A percentile compares a stretch with the other conserved stretches of the same genome.
These are phyloP conservation scores for Drosophila robusta DNA, from an alignment of 2,888 invertebrate species.

Conservation along the genomic window DNA sequence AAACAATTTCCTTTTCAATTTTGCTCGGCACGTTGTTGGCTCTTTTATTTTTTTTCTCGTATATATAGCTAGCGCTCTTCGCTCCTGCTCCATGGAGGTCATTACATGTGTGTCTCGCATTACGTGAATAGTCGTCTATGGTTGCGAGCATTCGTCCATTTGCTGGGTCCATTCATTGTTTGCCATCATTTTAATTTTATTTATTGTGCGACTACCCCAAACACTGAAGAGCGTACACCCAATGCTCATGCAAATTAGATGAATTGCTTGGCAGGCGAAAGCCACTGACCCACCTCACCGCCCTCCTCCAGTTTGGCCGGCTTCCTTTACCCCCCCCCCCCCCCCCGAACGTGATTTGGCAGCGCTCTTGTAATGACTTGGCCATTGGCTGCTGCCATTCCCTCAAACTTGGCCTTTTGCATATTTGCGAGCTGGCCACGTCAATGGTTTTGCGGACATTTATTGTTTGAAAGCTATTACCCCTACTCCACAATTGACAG, in stretches of 20 bases:
- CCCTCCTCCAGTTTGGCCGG: constrained; percentile 29
- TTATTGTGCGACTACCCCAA: constrained; percentile 84
- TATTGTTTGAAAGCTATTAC: constrained; percentile 85
- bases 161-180: constrained; percentile 73
- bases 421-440: constrained; percentile 79
- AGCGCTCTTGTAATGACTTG: constrained; percentile 81
- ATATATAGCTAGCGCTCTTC: background rate
- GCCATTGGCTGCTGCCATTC: constrained; percentile 62
- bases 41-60: constrained; percentile 4
- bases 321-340: too few relatives aligned
- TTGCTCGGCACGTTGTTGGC: constrained; percentile 64
- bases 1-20: constrained; percentile 85
- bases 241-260: constrained; percentile 84
- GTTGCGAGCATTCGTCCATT: constrained; percentile 29
- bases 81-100: constrained; percentile 61
- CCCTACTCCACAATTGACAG: constrained; percentile 63
- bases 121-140: constrained; percentile 71
- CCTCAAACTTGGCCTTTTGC: constrained; percentile 50
- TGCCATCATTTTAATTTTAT: constrained; percentile 85
- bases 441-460: constrained; percentile 85
- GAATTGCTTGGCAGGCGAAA: constrained; percentile 80
- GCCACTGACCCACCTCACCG: constrained; percentile 6
- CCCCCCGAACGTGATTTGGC: constrained; percentile 33
- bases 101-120: constrained; percentile 82
- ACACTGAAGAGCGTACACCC: constrained; percentile 38